These are phyloP conservation scores for Pseudochaenichthys georgianus DNA, from an alignment of 2,797 vertebrate species.

Conservation along the genomic window DNA sequence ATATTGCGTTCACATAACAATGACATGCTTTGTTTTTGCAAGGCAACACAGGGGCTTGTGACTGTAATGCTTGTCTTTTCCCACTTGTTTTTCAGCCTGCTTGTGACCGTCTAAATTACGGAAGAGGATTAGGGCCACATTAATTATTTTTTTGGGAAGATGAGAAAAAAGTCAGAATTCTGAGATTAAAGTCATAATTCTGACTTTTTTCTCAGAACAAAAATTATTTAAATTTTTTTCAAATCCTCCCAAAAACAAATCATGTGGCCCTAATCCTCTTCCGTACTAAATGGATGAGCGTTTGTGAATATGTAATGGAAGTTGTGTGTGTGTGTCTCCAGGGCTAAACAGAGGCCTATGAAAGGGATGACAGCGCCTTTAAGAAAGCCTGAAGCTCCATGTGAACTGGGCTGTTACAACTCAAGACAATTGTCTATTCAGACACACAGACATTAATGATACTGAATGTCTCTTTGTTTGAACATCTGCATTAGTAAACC, in stretches of 20 bases:
- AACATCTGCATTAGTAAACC: conserved; percentile 16
- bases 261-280: no score
- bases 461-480: conserved; percentile 3
- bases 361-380: conserved; percentile 21
- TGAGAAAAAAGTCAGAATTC: no score
- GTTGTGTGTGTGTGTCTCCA: conserved; percentile 2
- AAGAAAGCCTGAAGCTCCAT: not conserved
- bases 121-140: no score
- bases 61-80: not conserved
- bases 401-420: conserved; percentile 1
- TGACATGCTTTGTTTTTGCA: no score
- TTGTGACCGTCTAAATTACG: not conserved
- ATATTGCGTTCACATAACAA: not conserved
- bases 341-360: conserved; percentile 1
- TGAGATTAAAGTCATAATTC: no score
- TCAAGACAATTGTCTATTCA: not conserved
- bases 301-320: not conserved
- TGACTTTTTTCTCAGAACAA: no score
- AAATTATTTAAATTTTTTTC: no score
- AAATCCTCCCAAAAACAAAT: no score
- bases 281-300: no score
- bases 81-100: not conserved
- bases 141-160: no score
- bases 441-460: not conserved
- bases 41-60: not conserved